These are phyloP conservation scores for Holothuria glaberrima DNA, from an alignment of 35 echinoderm and acorn worm species.

Conservation along the genomic window DNA sequence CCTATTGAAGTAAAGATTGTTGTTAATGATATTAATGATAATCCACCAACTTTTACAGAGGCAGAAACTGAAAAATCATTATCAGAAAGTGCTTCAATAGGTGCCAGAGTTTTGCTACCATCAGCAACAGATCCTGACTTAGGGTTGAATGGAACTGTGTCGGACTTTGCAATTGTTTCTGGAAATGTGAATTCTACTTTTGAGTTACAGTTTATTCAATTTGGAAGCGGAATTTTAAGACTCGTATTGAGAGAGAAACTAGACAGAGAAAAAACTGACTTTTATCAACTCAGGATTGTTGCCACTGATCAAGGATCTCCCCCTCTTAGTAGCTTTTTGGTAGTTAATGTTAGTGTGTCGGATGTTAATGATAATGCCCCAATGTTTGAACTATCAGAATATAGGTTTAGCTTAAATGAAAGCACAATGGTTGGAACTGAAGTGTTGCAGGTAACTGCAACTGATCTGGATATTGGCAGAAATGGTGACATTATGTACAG, in stretches of 20 bases:
- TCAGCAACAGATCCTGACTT: conserved; percentile 82
- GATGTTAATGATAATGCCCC: conserved; percentile 95
- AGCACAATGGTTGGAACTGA: conserved; percentile 60
- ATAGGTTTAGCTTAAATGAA: conserved; percentile 83
- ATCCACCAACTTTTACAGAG: conserved; percentile 83
- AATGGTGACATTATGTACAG: conserved; percentile 89
- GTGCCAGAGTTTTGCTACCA: conserved; percentile 68
- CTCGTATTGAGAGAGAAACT: conserved; percentile 55
- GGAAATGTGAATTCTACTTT: conserved; percentile 71
- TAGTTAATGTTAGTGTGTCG: conserved; percentile 70
- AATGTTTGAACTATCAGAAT: conserved; percentile 77
- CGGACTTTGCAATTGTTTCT: conserved; percentile 57
- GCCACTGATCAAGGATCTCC: conserved; percentile 82
- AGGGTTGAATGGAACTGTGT: conserved; percentile 69
- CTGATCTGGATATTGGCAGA: conserved; percentile 73
- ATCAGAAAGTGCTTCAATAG: conserved; percentile 81
- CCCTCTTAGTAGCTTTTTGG: conserved; percentile 62
- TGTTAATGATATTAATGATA: conserved; percentile 93
- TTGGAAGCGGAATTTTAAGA: conserved; percentile 60
- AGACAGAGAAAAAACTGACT: conserved; percentile 76
- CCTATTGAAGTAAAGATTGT: conserved; percentile 89
- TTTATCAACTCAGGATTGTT: conserved; percentile 87
- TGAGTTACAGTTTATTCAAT: conserved; percentile 52
- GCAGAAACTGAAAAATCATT: conserved; percentile 61
- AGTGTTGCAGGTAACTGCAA: conserved; percentile 81